A percentile compares a stretch with the other conserved stretches of the same genome.
phyloP scores from a whole-genome alignment of 2,113 vertebrate species.

The Notothenia rossii region DNA sequence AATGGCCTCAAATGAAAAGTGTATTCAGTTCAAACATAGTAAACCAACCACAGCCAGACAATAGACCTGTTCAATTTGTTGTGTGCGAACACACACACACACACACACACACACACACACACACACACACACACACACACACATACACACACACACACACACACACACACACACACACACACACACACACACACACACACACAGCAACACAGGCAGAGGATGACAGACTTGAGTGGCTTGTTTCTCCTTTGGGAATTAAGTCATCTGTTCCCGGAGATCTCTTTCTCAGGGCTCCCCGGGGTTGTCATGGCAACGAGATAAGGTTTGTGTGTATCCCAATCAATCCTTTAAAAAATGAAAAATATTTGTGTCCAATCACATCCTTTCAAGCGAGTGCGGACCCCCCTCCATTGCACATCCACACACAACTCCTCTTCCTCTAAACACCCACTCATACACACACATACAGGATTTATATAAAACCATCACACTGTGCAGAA shows the following conservation, averaged over 20 bases:
- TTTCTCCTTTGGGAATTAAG: slow-evolving; percentile 60
- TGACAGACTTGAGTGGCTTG: slow-evolving; percentile 47
- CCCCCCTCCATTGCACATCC: background rate
- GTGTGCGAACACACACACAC: too few relatives aligned
- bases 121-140: slow-evolving; percentile 2
- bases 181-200: background rate
- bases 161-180: slow-evolving; percentile 11
- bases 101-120: background rate
- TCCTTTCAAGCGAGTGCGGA: slow-evolving; percentile 13
- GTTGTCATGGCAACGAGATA: slow-evolving; percentile 61
- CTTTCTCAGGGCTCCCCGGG: background rate
- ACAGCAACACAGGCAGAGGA: slow-evolving; percentile 25
- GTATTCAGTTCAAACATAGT: background rate
- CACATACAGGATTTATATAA: background rate
- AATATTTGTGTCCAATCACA: slow-evolving; percentile 6
- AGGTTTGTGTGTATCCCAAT: slow-evolving; percentile 48
- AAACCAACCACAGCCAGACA: background rate
- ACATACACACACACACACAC: background rate
- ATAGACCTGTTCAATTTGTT: background rate
- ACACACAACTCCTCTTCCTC: background rate
- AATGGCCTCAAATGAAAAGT: background rate
- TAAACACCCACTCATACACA: background rate
- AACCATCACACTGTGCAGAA: slow-evolving; percentile 8
- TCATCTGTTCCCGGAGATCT: slow-evolving; percentile 50
- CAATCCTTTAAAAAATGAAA: slow-evolving; percentile 19